Evolutionary conservation across 2,797 vertebrate species (phyloP).

Genomic region (Lagothrix lagotricha): DNA sequence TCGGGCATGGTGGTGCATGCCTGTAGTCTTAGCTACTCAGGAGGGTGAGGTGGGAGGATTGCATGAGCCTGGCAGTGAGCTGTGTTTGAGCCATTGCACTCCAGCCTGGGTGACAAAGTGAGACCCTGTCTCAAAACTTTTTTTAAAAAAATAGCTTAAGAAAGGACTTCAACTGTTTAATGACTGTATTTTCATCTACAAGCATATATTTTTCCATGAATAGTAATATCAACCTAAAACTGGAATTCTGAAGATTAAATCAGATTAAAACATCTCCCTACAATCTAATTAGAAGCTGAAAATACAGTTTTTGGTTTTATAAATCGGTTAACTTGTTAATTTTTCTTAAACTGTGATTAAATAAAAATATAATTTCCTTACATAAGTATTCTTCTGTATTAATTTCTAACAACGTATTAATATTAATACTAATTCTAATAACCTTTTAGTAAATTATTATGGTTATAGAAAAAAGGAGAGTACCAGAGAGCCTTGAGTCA

Average conservation of each 20-base stretch:
- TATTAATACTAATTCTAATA: neutral
- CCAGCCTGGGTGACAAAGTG: too few relatives aligned
- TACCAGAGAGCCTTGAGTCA: neutral
- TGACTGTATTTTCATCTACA: neutral
- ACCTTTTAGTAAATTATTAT: conserved; percentile 8
- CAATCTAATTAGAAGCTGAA: neutral
- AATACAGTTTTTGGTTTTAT: neutral
- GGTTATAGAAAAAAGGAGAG: neutral
- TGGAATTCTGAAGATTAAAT: neutral
- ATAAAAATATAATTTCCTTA: conserved; percentile 24
- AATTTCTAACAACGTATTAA: conserved; percentile 1
- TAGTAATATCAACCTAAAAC: neutral
- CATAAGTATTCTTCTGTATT: neutral
- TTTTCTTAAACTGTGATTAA: conserved; percentile 18
- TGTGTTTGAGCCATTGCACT: too few relatives aligned
- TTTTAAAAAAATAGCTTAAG: too few relatives aligned
- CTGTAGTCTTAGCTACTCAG: too few relatives aligned
- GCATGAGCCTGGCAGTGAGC: too few relatives aligned
- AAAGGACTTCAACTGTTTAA: conserved; percentile 2
- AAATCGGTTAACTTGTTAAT: conserved; percentile 8
- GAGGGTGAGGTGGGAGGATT: too few relatives aligned
- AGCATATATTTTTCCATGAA: neutral
- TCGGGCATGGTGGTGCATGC: too few relatives aligned
- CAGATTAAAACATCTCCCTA: neutral
- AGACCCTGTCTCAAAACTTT: too few relatives aligned